Conservation (phyloP, 1,140 invertebrate species). For the Ladona fulva region DNA sequence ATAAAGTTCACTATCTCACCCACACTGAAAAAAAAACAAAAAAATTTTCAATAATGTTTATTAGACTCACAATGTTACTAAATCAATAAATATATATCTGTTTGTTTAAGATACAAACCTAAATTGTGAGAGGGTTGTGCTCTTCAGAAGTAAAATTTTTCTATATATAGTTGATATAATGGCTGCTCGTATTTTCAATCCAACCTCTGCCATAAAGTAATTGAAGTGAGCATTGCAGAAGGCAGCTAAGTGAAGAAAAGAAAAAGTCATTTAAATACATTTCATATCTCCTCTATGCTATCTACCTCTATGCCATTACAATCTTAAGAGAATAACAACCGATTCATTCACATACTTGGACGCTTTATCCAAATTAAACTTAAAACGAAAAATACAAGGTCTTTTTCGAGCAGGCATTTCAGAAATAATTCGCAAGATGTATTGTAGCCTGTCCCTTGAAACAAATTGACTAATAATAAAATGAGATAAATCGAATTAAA, state of each 20-base stretch:
- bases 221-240: conserved; percentile 82
- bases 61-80: conserved; percentile 15
- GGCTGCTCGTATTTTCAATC: conserved; percentile 75
- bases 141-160: conserved; percentile 62
- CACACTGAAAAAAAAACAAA: conserved; percentile 45
- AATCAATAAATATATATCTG: conserved; percentile 23
- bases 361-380: no score
- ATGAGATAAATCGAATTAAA: no score
- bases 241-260: conserved; percentile 44
- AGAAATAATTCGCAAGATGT: no score
- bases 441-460: no score
- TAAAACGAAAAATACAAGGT: no score
- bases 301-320: neutral
- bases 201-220: conserved; percentile 75
- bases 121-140: conserved; percentile 31
- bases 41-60: conserved; percentile 12
- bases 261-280: conserved; percentile 9
- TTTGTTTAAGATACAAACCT: conserved; percentile 27
- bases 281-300: no score
- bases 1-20: conserved; percentile 95
- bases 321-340: no score
- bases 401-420: no score
- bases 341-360: no score
- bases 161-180: conserved; percentile 77
- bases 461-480: no score